Evolutionary conservation across 2,888 invertebrate species (phyloP).

Genomic region (Nephrotoma flavescens): DNA sequence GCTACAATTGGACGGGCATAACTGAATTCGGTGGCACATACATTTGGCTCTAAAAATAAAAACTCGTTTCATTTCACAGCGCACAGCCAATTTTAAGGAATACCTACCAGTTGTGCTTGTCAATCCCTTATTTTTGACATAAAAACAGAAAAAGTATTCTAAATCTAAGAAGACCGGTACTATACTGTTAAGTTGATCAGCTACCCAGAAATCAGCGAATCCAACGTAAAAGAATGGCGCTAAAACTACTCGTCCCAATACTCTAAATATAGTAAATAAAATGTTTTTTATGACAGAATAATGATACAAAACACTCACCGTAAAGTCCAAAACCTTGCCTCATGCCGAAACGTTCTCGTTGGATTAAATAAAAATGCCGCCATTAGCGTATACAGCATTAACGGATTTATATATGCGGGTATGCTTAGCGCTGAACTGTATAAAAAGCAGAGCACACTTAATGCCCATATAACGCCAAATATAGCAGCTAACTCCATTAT

Average conservation of each 20-base stretch:
- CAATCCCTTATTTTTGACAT: conserved; percentile 45
- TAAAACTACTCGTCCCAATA: conserved; percentile 44
- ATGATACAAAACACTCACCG: conserved; percentile 5
- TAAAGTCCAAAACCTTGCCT: conserved; percentile 60
- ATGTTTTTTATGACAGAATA: not conserved
- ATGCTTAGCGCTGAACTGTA: conserved; percentile 48
- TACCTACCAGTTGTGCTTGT: conserved; percentile 28
- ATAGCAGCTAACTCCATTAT: conserved; percentile 62
- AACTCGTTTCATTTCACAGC: not conserved
- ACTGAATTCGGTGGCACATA: conserved; percentile 35
- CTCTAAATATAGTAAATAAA: conserved; percentile 11
- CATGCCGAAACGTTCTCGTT: conserved; percentile 55
- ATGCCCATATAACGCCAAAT: conserved; percentile 61
- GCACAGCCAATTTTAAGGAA: no score
- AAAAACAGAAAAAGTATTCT: conserved; percentile 67
- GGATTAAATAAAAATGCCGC: conserved; percentile 61
- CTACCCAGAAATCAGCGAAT: conserved; percentile 78
- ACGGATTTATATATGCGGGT: conserved; percentile 62
- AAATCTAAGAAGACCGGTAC: conserved; percentile 62
- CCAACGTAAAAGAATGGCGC: conserved; percentile 66
- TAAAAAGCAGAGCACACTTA: conserved; percentile 51
- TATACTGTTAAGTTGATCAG: conserved; percentile 69
- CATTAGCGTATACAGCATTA: conserved; percentile 52
- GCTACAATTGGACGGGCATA: conserved; percentile 49
- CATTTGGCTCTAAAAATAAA: conserved; percentile 25